These are phyloP conservation scores for Drosophila maculinotata DNA, from an alignment of 2,888 invertebrate species.

Conservation along the genomic window DNA sequence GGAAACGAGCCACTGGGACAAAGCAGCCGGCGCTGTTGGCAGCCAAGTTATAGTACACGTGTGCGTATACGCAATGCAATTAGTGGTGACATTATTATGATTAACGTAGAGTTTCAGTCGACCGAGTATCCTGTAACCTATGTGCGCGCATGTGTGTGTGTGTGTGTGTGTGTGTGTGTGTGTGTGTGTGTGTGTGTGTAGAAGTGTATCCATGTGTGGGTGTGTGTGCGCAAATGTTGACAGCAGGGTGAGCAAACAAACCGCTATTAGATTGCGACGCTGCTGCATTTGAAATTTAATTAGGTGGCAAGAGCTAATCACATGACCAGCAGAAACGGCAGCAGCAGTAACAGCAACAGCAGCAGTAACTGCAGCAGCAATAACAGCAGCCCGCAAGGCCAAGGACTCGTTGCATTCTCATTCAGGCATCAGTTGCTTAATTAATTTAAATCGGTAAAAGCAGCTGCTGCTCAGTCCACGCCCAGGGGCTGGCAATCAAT, in stretches of 20 bases:
- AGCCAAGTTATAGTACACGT: conserved; percentile 56
- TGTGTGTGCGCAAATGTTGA: conserved; percentile 27
- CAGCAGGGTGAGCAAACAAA: conserved; percentile 23
- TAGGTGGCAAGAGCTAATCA: conserved; percentile 62
- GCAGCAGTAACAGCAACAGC: conserved; percentile 1
- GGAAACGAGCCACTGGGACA: conserved; percentile 12
- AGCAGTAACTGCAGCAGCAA: conserved; percentile 9
- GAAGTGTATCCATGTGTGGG: too few relatives aligned
- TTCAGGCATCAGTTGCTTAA: conserved; percentile 19
- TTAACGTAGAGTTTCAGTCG: conserved; percentile 55
- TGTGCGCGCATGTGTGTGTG: conserved; percentile 8
- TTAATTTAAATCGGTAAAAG: conserved; percentile 41
- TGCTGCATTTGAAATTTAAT: conserved; percentile 71
- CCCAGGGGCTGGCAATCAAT: conserved; percentile 41
- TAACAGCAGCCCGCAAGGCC: conserved; percentile 13
- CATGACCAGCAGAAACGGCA: conserved; percentile 17
- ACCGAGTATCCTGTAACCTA: conserved; percentile 30
- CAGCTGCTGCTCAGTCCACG: conserved; percentile 8
- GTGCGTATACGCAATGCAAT: conserved; percentile 80
- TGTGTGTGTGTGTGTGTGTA: conserved; percentile 28
- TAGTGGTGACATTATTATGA: conserved; percentile 79
- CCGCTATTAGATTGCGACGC: conserved; percentile 47
- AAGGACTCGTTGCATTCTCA: conserved; percentile 7
- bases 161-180: conserved; percentile 1
- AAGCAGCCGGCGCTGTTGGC: conserved; percentile 15